Evolutionary conservation across 2,888 invertebrate genomes (phyloP), one percentile per base, ranked within the genome.

Genomic region (Platypus cylindrus): DNA sequence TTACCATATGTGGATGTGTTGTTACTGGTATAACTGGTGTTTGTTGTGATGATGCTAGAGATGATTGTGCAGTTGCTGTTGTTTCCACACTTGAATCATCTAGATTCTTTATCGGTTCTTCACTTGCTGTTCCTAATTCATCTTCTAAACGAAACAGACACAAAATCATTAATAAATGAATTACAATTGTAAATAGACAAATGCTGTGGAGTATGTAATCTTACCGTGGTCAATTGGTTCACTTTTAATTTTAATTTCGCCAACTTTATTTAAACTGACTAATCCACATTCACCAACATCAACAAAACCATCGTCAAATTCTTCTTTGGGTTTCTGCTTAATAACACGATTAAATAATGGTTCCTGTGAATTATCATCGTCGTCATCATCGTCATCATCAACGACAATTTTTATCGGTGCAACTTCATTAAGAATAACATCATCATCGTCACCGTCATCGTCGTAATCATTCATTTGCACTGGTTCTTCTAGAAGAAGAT

Each of bases 351-450:
- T 28, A 71, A 41, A 54, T 4, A 25, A 9, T 12, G 30, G 11
- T n/a, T 15, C 24, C 9, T 33, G 17, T 7, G 23, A 12, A 4
- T 17, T 14, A 5, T 25, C 36, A 4, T 32, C 36, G 27, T 54
- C 51, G 18, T 53, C 50, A 1, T 71, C 71, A n/a, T 62, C 52
- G 1, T 71, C 71, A 15, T 62, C 78, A 22, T 76, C 72, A 2
- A 78, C 73, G 25, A 71, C 65, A 35, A 73, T 74, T 42, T 73
- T 65, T 43, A 73, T 76, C 35, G 76, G 77, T 4, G 71, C 72
- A 41, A 75, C 75, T 40, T 77, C 68, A 44, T 76, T 72, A 45
- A 78, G 69, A 32, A 79, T 75, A 37, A 78, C 76, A 51, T 78
- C 78, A 47, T 77, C 77, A 41, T 75, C 75, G 5, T 74, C 75